These are phyloP conservation scores for Euplexia lucipara DNA, from an alignment of 2,888 invertebrate genomes.

Conservation along the genomic window DNA sequence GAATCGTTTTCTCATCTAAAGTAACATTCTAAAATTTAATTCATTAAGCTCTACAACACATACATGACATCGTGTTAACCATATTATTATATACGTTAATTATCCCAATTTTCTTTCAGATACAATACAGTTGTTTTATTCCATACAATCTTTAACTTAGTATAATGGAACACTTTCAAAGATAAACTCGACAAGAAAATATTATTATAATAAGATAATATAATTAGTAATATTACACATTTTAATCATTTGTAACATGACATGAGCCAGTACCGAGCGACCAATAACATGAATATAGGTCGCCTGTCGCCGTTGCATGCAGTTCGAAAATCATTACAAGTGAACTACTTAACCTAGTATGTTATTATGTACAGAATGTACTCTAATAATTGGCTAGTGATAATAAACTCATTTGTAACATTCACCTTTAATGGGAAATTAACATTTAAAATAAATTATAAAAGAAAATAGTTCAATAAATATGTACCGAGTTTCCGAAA, in stretches of 20 bases:
- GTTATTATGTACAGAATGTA: conserved; percentile 83
- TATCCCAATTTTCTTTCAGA: conserved; percentile 49
- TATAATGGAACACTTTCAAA: conserved; percentile 64
- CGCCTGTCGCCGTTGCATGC: conserved; percentile 65
- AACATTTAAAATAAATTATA: conserved; percentile 74
- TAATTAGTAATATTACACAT: conserved; percentile 73
- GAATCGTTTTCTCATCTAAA: conserved; percentile 64
- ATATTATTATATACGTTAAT: conserved; percentile 52
- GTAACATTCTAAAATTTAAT: conserved; percentile 64
- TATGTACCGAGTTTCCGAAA: conserved; percentile 60
- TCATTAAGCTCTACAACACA: conserved; percentile 69
- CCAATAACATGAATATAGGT: conserved; percentile 67
- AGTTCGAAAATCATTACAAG: conserved; percentile 77
- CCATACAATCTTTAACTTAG: conserved; percentile 64
- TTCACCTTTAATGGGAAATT: conserved; percentile 79
- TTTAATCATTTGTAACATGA: conserved; percentile 68
- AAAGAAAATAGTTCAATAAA: conserved; percentile 62
- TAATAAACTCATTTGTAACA: conserved; percentile 81
- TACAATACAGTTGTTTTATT: conserved; percentile 61
- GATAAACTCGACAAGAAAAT: conserved; percentile 67
- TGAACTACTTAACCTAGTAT: conserved; percentile 82
- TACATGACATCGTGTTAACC: conserved; percentile 56
- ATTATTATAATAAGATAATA: conserved; percentile 68
- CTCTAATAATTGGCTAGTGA: conserved; percentile 82
- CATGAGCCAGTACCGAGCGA: conserved; percentile 64